Percentiles rank a stretch among this genome's conserved stretches.
These are phyloP conservation scores for Caracal caracal DNA, from an alignment of 2,113 vertebrate genomes.

Conservation along the genomic window DNA sequence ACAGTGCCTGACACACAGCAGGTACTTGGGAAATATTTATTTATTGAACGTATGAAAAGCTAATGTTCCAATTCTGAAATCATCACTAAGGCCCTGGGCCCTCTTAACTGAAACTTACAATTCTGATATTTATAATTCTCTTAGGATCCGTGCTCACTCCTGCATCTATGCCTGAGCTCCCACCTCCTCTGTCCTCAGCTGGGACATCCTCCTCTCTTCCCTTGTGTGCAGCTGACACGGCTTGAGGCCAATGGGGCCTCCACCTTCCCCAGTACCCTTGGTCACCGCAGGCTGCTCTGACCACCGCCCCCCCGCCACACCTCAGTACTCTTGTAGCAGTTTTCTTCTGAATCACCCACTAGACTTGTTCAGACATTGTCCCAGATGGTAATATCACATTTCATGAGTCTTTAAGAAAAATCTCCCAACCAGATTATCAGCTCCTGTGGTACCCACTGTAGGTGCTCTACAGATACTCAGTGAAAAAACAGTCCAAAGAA, in stretches of 20 bases:
- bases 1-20: not conserved
- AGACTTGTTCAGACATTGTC: not conserved
- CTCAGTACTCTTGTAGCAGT: not conserved
- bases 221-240: not conserved
- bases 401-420: not conserved
- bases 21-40: not conserved
- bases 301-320: too few species aligned
- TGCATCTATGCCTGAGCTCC: not conserved
- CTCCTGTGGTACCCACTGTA: not conserved
- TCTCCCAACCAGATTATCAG: not conserved
- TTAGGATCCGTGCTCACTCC: not conserved
- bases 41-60: not conserved
- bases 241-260: not conserved
- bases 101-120: not conserved
- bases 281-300: too few species aligned
- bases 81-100: not conserved
- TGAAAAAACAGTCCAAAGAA: not conserved
- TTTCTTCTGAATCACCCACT: not conserved
- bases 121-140: not conserved
- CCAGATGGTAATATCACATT: not conserved
- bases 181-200: not conserved
- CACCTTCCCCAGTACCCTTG: not conserved
- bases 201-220: not conserved
- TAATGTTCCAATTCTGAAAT: not conserved
- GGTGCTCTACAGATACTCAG: not conserved